These are phyloP conservation scores for Pandemis cinnamomeana DNA, from an alignment of 2,888 invertebrate species.

Conservation along the genomic window DNA sequence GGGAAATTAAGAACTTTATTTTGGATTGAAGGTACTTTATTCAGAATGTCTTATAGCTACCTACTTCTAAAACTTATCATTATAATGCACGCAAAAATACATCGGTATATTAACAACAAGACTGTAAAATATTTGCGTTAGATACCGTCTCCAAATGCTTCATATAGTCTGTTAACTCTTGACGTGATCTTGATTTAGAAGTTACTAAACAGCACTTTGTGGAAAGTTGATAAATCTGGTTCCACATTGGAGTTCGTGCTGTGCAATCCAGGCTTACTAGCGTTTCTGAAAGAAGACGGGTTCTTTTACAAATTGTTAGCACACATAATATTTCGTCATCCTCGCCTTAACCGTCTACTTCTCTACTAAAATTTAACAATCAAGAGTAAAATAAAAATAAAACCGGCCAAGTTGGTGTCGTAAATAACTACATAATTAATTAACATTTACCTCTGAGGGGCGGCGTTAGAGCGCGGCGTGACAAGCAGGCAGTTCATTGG, in stretches of 20 bases:
- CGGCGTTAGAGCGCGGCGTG: constrained; percentile 84
- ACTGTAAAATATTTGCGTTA: not conserved
- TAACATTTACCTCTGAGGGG: constrained; percentile 55
- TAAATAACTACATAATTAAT: not conserved
- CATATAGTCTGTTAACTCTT: not conserved
- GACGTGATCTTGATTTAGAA: constrained; percentile 52
- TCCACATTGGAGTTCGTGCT: constrained; percentile 85
- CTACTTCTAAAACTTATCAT: not conserved
- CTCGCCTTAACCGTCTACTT: not conserved
- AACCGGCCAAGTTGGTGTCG: too few relatives aligned
- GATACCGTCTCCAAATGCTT: constrained; percentile 1
- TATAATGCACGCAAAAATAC: constrained; percentile 22
- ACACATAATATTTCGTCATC: not conserved
- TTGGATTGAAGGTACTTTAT: constrained; percentile 10
- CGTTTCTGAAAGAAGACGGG: constrained; percentile 63
- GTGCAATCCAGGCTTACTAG: constrained; percentile 70
- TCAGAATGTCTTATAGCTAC: constrained; percentile 17
- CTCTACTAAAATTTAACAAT: too few relatives aligned
- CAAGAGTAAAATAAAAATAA: too few relatives aligned
- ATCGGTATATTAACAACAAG: constrained; percentile 15
- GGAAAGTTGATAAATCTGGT: constrained; percentile 88
- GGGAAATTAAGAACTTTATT: not conserved
- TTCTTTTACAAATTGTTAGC: not conserved
- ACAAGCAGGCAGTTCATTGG: constrained; percentile 96
- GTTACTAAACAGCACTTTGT: constrained; percentile 87